Evolutionary conservation across 2,113 vertebrate genomes (phyloP), one percentile per base, ranked within the genome.

Genomic region (Paracanthobrama guichenoti): DNA sequence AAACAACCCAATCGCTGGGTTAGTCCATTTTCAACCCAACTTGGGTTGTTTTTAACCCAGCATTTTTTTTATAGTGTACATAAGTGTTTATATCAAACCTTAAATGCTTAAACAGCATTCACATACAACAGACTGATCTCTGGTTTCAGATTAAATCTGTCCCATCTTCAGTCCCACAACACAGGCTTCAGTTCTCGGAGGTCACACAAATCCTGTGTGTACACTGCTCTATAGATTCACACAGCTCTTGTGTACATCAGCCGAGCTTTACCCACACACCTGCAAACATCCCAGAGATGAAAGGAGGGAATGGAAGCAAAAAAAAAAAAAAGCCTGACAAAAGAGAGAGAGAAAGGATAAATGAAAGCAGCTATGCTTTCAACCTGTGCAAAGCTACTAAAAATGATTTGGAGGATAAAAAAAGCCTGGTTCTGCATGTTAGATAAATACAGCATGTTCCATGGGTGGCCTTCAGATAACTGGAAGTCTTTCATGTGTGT

Each of bases 401-500:
- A 59, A 81, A 48, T n/a, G 3, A 80, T 66, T 80, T 80, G 48
- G 42, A 14, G 2, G 24, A 20, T 59, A 35, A 77, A 39, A 26
- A 77, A 60, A 73, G 4, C 5, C 48, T 20, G 1, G 35, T 59
- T 57, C 8, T 18, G 42, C 66, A 31, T 73, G 84, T 79, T 72
- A 72, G 66, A 79, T 72, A 80, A 79, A 85, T 67, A 85, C 6
- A 79, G 3, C 24, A 10, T 48, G 64, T 85, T 85, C 76, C 64
- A 79, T 59, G 50, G 76, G 76, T 85, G 76, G 84, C 66, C 84
- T 57, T 59, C 18, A 80, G 55, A 85, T 71, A 71, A 35, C 53
- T 31, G 77, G 1, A 12, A 20, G 26, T 35, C 67, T 85, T 85
- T 81, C 84, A 81, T 81, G 67, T 85, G 69, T 85, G 84, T 85